Evolutionary conservation across 2,888 invertebrate genomes (phyloP), one percentile per base, ranked within the genome.

Genomic region (Eurois occulta): DNA sequence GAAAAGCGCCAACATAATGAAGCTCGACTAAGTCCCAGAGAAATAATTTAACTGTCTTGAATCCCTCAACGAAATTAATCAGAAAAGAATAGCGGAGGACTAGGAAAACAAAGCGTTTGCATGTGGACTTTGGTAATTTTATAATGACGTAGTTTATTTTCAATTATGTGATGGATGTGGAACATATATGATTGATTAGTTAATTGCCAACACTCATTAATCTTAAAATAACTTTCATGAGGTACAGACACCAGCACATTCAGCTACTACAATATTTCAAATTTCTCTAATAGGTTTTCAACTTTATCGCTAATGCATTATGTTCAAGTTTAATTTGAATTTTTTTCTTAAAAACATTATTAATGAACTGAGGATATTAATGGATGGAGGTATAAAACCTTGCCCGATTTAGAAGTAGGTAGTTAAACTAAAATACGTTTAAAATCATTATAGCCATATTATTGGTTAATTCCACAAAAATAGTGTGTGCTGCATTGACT

Each of bases 101-200:
- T n/a, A n/a, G n/a, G n/a, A n/a, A n/a, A n/a, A n/a, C n/a, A n/a
- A n/a, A n/a, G 18, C 24, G 18, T 60, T 60, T 24, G 24, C 32
- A 60, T 32, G 2, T 18, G 32, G 18, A 7, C 32, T 32, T 32
- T 58, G 6, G 6, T 28, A 28, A n/a, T 60, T 18, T 13, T 60
- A 8, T 62, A 1, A 35, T 18, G 35, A 48, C 32, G 62, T 43
- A 64, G 7, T 21, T 35, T 32, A 72, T 28, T 35, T 35, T 64
- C 2, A 65, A 55, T 11, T n/a, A 7, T n/a, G 11, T 38, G n/a
- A n/a, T n/a, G 35, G 65, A 35, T 80, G 35, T 32, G 28, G 24
- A 46, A 46, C 3, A 46, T 2, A 43, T 72, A n/a, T 65, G 73
- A 72, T 80, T 32, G 55, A 72, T 78, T 58, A 58, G 32, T 13